Evolutionary conservation across 2,797 vertebrate genomes (phyloP).

Genomic region (Rhyacichthys aspro): DNA sequence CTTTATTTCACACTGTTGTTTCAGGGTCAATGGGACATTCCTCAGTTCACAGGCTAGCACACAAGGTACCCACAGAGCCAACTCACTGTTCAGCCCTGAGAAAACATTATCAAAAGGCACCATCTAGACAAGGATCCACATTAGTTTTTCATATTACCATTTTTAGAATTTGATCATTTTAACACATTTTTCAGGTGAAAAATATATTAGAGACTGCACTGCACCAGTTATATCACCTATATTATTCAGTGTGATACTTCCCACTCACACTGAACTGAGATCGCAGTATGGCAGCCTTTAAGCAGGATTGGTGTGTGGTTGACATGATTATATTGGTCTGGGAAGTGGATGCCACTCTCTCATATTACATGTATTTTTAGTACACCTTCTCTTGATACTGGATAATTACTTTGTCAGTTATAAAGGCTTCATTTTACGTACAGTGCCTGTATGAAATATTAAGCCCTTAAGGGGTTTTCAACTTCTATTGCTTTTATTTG

Average conservation of each 20-base stretch:
- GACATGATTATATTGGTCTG: neutral
- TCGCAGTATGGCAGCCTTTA: neutral
- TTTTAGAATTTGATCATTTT: neutral
- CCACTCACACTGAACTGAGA: conserved; percentile 6
- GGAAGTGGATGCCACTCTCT: conserved; percentile 1
- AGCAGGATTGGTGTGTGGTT: neutral
- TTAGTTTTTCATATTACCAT: neutral
- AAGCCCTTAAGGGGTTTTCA: neutral
- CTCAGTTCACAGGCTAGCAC: conserved; percentile 60
- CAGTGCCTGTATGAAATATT: neutral
- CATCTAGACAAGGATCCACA: conserved; percentile 2
- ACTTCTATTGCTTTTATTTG: neutral
- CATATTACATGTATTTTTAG: conserved; percentile 11
- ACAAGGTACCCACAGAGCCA: conserved; percentile 46
- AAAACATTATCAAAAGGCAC: conserved; percentile 28
- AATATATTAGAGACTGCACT: neutral
- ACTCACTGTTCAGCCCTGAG: conserved; percentile 52
- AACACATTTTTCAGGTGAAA: neutral
- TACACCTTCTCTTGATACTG: neutral
- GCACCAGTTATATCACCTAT: neutral
- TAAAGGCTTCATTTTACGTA: conserved; percentile 3
- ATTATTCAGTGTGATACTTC: conserved; percentile 6
- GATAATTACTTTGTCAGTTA: conserved; percentile 7
- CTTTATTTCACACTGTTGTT: conserved; percentile 68
- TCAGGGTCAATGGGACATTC: conserved; percentile 75